A percentile compares a stretch with the other conserved stretches of the same genome.
phyloP scores from a whole-genome alignment of 2,113 vertebrate species.

The Rattus rattus region DNA sequence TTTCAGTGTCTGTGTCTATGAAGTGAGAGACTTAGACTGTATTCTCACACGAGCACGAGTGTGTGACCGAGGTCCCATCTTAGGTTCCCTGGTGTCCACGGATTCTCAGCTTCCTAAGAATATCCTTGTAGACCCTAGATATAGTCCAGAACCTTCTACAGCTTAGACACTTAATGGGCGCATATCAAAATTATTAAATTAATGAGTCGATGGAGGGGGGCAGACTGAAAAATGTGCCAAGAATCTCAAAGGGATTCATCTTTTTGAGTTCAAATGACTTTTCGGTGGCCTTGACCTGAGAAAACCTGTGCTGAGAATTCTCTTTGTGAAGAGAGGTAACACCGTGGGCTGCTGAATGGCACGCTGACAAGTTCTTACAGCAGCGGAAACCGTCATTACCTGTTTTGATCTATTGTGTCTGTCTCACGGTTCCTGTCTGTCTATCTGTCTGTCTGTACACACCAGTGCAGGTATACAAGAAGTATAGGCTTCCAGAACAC shows the following conservation, averaged over 20 bases:
- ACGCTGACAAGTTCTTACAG: not conserved
- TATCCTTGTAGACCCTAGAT: not conserved
- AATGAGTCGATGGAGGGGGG: not conserved
- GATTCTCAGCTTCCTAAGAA: not conserved
- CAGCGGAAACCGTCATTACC: accelerated
- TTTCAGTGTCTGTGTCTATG: not conserved
- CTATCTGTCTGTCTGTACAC: not conserved
- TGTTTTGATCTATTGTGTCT: not conserved
- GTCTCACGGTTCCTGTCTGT: not conserved
- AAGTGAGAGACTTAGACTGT: not conserved
- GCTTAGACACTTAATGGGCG: not conserved
- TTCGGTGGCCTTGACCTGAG: not conserved
- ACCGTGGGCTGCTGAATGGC: accelerated
- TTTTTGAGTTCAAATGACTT: not conserved
- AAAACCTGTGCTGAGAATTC: not conserved
- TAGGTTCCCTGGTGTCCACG: not conserved
- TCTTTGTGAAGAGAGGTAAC: not conserved
- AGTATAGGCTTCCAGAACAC: not conserved
- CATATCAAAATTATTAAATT: not conserved
- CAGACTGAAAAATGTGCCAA: not conserved
- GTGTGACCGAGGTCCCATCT: not conserved
- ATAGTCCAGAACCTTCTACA: not conserved
- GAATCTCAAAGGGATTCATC: not conserved
- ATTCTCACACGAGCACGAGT: not conserved
- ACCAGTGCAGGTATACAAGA: not conserved